Percentiles rank a stretch among this genome's conserved stretches.
Conservation (phyloP, 2,797 vertebrate genomes). For the Pseudotriccus pelzelni region DNA sequence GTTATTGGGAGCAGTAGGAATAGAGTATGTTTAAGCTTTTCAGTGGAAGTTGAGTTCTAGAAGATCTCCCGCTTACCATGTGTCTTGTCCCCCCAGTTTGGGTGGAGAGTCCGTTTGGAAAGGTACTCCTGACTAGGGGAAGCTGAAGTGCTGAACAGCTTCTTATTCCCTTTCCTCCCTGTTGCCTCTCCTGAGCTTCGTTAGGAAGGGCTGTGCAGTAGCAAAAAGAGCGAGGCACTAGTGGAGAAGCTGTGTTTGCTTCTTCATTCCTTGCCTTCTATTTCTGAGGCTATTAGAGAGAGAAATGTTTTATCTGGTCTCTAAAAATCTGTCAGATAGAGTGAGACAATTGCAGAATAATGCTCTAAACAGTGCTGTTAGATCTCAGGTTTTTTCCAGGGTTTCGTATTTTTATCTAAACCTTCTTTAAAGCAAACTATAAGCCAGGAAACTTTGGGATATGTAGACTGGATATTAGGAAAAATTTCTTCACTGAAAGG, state of each 20-base stretch:
- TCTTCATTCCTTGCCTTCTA: not conserved
- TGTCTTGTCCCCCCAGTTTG: not conserved
- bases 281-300: not conserved
- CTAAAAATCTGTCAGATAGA: not conserved
- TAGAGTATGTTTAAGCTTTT: not conserved
- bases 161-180: not conserved
- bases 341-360: not conserved
- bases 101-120: not conserved
- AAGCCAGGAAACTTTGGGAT: not conserved
- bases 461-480: not conserved
- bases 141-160: not conserved
- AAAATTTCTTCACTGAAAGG: not conserved
- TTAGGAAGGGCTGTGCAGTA: not conserved
- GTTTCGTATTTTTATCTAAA: not conserved
- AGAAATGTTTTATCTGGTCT: not conserved
- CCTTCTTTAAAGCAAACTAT: not conserved
- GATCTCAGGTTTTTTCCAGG: not conserved
- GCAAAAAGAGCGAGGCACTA: not conserved
- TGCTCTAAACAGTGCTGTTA: not conserved
- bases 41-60: not conserved
- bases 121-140: not conserved
- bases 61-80: rapidly evolving
- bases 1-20: not conserved
- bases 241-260: not conserved
- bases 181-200: not conserved